Conservation (phyloP, 2,888 invertebrate genomes). For the Limnephilus rhombicus region DNA sequence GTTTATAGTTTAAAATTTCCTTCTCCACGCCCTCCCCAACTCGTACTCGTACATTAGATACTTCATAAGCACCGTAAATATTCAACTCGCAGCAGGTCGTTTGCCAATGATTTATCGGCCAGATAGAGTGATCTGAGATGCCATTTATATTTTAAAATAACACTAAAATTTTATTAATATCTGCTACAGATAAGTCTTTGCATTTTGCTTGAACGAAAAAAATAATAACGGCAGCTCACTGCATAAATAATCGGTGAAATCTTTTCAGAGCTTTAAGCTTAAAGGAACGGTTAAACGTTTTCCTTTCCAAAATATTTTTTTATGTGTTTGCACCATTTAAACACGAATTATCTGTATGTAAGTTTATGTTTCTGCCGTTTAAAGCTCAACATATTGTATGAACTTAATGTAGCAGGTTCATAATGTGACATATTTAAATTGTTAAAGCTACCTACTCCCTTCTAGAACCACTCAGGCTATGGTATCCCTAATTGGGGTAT, state of each 20-base stretch:
- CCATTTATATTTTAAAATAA: not conserved
- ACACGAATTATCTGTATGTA: not conserved
- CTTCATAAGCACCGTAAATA: slow-evolving; percentile 56
- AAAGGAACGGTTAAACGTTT: not conserved
- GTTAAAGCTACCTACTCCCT: not conserved
- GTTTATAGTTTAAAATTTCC: not conserved
- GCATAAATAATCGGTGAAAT: not conserved
- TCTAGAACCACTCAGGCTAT: no score
- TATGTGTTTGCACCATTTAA: not conserved
- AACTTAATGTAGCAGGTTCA: not conserved
- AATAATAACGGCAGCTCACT: not conserved
- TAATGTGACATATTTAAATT: not conserved
- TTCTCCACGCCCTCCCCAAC: slow-evolving; percentile 29
- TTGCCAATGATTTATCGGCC: slow-evolving; percentile 54
- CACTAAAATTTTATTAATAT: not conserved
- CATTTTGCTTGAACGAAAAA: not conserved
- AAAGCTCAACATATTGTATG: not conserved
- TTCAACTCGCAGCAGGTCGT: slow-evolving; percentile 18
- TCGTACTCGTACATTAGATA: slow-evolving; percentile 49
- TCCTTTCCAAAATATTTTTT: not conserved
- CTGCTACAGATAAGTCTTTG: not conserved
- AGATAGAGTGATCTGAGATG: slow-evolving; percentile 3
- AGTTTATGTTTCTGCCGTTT: not conserved
- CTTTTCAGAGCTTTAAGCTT: not conserved
- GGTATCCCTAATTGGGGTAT: no score